Base-by-base conservation (phyloP, 2,113 vertebrate species). In the Mugil cephalus region DNA sequence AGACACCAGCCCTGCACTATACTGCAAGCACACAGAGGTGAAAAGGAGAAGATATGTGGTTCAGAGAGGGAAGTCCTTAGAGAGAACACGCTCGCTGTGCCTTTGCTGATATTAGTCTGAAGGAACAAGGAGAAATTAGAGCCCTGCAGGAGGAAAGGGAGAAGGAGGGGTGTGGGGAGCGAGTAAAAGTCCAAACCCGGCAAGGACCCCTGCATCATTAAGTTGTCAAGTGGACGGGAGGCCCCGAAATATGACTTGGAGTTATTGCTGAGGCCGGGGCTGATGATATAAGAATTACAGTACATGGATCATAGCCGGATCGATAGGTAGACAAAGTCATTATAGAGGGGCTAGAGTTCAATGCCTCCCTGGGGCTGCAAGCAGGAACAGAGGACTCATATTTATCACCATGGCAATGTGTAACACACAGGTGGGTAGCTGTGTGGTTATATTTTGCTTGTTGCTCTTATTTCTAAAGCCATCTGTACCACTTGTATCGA, bases 221-320 rank as follows among this genome's bases (percentile, higher is more conserved):
- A 93, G 90, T 87, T 93, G 92, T 93, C 92, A 93, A 87, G 87
- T 87, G 87, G 87, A 91, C 77, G 74, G 80, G 85, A 80, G 87
- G 84, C 82, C 84, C 84, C 88, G 69, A 91, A 92, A 92, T 91
- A 93, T 92, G 89, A 89, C 90, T 90, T 67, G 89, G 88, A 92
- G 91, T 93, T 93, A 93, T 93, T 88, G 89, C 83, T 4, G 19
- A 65, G 82, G 76, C 89, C 12, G 56, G 53, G 82, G 80, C 87
- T 91, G 91, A 93, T 93, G 92, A 90, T 91, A 91, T 89, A 92
- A 91, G 91, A 92, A 93, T 93, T 93, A 92, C 92, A 91, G 89
- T 89, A 91, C 92, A 93, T 93, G 92, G 92, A 93, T 93, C 92
- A 93, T 90, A 79, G 85, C 73, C 53, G 85, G 89, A 93, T 93